Conservation (phyloP, 1,140 invertebrate genomes). For the Saccostrea cuccullata region DNA sequence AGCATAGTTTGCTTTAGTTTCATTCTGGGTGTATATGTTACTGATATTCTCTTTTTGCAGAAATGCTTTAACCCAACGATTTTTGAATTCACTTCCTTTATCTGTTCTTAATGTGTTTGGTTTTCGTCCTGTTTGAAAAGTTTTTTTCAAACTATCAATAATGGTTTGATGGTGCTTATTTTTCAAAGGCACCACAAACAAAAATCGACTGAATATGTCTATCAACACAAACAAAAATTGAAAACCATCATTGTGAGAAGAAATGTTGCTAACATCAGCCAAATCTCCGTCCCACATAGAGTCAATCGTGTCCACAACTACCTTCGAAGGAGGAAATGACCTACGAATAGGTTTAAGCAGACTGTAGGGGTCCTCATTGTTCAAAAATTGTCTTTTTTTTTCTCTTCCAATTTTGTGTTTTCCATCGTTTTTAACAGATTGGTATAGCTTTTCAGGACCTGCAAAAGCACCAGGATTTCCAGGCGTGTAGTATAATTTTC, state of each 20-base stretch:
- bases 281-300: too few relatives aligned
- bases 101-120: too few relatives aligned
- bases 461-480: slow-evolving; percentile 20
- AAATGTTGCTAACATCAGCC: slow-evolving; percentile 25
- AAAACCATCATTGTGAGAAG: slow-evolving; percentile 17
- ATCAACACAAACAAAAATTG: slow-evolving; percentile 1
- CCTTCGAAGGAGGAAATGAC: slow-evolving; percentile 24
- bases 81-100: too few relatives aligned
- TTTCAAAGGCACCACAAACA: too few relatives aligned
- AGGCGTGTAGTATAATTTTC: too few relatives aligned
- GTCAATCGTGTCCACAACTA: slow-evolving; percentile 36
- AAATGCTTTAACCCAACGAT: neutral
- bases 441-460: neutral
- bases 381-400: neutral
- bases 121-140: too few relatives aligned
- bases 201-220: slow-evolving; percentile 38
- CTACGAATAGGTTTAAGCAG: slow-evolving; percentile 39
- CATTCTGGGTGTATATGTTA: slow-evolving; percentile 12
- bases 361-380: slow-evolving; percentile 35
- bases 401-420: slow-evolving; percentile 45
- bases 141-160: too few relatives aligned
- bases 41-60: neutral
- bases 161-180: too few relatives aligned
- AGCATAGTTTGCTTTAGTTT: slow-evolving; percentile 40
- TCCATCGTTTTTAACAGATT: slow-evolving; percentile 17